phyloP scores from a whole-genome alignment of 2,888 invertebrate species.

The Galerucella pusilla region DNA sequence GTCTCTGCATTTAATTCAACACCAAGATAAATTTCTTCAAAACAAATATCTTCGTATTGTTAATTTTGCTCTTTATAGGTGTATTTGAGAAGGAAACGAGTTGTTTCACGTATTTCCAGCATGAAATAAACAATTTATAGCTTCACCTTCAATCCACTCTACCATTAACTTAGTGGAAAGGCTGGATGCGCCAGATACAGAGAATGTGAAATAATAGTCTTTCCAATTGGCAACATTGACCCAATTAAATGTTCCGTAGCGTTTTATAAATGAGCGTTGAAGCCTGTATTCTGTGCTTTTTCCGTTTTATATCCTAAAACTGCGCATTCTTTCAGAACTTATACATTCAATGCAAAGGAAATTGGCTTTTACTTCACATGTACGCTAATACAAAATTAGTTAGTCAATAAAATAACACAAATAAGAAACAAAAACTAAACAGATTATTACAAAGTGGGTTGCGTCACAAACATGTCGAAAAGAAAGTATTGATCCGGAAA shows the following conservation, averaged over 20 bases:
- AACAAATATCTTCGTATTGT: slow-evolving; percentile 24
- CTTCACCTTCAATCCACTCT: slow-evolving; percentile 33
- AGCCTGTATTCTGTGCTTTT: slow-evolving; percentile 14
- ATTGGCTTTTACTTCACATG: slow-evolving; percentile 22
- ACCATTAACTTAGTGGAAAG: slow-evolving; percentile 35
- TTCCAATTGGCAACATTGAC: slow-evolving; percentile 51
- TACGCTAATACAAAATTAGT: slow-evolving; percentile 15
- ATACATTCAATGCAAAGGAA: slow-evolving; percentile 21
- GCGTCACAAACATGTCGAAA: neutral
- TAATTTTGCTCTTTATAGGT: slow-evolving; percentile 8
- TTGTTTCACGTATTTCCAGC: slow-evolving; percentile 35
- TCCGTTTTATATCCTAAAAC: neutral
- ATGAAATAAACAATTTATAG: slow-evolving; percentile 41
- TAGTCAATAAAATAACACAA: neutral
- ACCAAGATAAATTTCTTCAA: slow-evolving; percentile 8
- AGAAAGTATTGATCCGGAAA: neutral
- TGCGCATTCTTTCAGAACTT: slow-evolving; percentile 11
- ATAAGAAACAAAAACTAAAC: neutral
- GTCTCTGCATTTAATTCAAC: slow-evolving; percentile 11
- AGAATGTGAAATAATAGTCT: slow-evolving; percentile 53
- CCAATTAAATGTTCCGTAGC: slow-evolving; percentile 36
- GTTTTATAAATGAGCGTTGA: slow-evolving; percentile 24
- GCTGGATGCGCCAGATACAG: slow-evolving; percentile 38
- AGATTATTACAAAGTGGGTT: neutral
- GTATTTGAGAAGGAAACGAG: slow-evolving; percentile 20